A percentile compares a stretch with the other conserved stretches of the same genome.
These are phyloP conservation scores for Oryzias woworae DNA, from an alignment of 2,113 vertebrate species.

Conservation along the genomic window DNA sequence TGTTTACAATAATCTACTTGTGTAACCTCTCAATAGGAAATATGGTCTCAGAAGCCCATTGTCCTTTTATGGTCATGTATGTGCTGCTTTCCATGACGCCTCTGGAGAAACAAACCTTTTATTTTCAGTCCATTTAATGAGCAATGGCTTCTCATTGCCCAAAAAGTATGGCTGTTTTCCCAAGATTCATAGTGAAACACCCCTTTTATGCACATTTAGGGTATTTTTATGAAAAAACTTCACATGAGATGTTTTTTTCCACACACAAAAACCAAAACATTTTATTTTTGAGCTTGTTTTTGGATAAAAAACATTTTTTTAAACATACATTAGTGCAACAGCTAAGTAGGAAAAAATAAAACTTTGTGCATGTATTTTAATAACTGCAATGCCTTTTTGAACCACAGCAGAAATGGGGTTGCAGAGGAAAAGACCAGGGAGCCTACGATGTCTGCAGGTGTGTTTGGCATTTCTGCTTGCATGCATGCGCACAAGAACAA, in stretches of 20 bases:
- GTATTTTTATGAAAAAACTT: too few relatives aligned
- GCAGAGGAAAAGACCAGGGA: slow-evolving; percentile 43
- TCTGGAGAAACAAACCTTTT: slow-evolving; percentile 13
- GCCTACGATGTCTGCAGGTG: slow-evolving; percentile 53
- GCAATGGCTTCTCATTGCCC: background rate
- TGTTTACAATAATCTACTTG: slow-evolving; percentile 47
- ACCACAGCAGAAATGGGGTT: slow-evolving; percentile 65
- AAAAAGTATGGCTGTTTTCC: too few relatives aligned
- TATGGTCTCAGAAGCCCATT: slow-evolving; percentile 26
- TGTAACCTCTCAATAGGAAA: slow-evolving; percentile 26
- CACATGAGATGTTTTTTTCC: background rate
- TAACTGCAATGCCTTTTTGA: slow-evolving; percentile 28
- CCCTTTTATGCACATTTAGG: too few relatives aligned
- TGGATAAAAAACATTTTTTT: background rate
- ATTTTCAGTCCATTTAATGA: slow-evolving; percentile 6
- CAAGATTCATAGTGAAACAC: too few relatives aligned
- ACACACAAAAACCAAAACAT: background rate
- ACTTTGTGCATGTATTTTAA: background rate
- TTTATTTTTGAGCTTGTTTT: background rate
- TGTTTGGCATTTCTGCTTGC: slow-evolving; percentile 14
- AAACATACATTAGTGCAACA: background rate
- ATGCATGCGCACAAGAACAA: background rate
- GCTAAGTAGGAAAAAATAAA: background rate
- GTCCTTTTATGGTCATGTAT: slow-evolving; percentile 57
- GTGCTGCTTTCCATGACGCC: slow-evolving; percentile 51